These are phyloP conservation scores for Smittia aterrima DNA, from an alignment of 2,888 invertebrate species.

Conservation along the genomic window DNA sequence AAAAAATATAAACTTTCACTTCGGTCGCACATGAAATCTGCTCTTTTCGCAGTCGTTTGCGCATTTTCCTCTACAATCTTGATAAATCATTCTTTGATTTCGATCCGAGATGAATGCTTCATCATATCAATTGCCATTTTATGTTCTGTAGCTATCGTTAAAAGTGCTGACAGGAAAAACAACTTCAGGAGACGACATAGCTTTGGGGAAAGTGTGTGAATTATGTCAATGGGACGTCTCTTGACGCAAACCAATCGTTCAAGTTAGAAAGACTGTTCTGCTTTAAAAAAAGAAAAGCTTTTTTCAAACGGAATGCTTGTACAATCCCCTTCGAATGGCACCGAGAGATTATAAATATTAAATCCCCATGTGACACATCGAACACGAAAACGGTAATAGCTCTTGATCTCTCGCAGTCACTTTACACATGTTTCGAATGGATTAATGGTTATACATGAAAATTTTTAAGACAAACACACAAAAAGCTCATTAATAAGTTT, in stretches of 20 bases:
- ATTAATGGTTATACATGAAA: slow-evolving; percentile 6
- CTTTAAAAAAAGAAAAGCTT: too few relatives aligned
- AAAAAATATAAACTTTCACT: slow-evolving; percentile 26
- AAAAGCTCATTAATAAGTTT: neutral
- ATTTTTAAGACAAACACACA: neutral
- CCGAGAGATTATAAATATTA: slow-evolving; percentile 1
- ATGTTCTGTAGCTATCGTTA: neutral
- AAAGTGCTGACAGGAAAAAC: neutral
- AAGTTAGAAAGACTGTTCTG: neutral
- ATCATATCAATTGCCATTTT: neutral
- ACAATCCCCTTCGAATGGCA: too few relatives aligned
- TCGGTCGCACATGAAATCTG: neutral
- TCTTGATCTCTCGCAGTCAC: slow-evolving; percentile 12
- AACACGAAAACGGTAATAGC: slow-evolving; percentile 15
- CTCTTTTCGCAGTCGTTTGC: neutral
- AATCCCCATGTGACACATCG: slow-evolving; percentile 1
- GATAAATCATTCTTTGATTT: neutral
- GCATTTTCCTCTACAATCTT: neutral
- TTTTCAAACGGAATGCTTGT: too few relatives aligned
- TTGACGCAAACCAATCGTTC: neutral
- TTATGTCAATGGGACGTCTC: neutral
- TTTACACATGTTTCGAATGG: neutral
- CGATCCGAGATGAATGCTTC: neutral
- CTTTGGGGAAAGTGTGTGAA: neutral
- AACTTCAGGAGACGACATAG: neutral